A percentile compares a stretch with the other conserved stretches of the same genome.
These are phyloP conservation scores for Loripinus fragilis DNA, from an alignment of 2,888 invertebrate species.

Conservation along the genomic window DNA sequence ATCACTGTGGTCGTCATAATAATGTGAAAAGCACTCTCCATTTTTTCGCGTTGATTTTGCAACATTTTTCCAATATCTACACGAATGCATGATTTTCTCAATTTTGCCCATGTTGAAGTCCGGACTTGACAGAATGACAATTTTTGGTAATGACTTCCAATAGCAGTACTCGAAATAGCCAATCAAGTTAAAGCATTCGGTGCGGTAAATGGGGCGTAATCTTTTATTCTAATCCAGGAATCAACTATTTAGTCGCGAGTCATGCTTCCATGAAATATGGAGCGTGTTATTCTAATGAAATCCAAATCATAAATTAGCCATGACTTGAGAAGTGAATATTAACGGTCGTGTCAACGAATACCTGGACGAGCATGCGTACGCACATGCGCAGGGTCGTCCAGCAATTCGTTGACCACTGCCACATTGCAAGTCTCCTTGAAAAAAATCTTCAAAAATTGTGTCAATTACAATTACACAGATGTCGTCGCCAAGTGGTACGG, in stretches of 20 bases:
- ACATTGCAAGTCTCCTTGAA: too few species aligned
- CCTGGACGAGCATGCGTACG: too few species aligned
- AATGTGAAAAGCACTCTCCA: background rate
- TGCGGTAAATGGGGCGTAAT: background rate
- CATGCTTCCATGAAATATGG: background rate
- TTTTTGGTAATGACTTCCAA: background rate
- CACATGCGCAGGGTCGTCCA: too few species aligned
- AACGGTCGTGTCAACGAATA: too few species aligned
- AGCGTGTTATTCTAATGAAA: background rate
- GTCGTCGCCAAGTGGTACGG: too few species aligned
- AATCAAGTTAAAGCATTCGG: background rate
- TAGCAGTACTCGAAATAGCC: background rate
- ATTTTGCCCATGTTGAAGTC: constrained; percentile 12
- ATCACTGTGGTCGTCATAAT: background rate
- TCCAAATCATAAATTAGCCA: background rate
- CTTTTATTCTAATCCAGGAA: background rate
- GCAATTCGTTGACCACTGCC: too few species aligned
- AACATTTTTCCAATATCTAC: constrained; percentile 48
- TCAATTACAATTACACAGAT: too few species aligned
- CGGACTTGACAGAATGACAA: constrained; percentile 2
- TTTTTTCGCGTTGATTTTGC: background rate
- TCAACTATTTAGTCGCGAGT: background rate
- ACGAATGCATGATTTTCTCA: constrained; percentile 43
- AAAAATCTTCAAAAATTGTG: too few species aligned
- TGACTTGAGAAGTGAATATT: too few species aligned